These are phyloP conservation scores for Rotaria sp. DNA, from an alignment of 2,888 invertebrate species.

Conservation along the genomic window DNA sequence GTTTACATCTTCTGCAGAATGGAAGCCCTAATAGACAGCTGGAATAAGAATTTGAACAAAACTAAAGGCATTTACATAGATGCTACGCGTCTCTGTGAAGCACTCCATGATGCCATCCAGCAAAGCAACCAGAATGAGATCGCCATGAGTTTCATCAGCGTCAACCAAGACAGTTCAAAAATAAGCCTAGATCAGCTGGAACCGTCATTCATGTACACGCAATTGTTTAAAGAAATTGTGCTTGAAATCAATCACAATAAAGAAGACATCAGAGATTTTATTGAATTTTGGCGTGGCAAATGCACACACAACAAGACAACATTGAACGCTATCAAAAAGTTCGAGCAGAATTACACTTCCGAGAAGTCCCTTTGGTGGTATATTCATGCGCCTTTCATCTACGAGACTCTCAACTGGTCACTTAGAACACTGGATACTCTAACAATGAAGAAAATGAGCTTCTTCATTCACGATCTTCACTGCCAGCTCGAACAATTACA, in stretches of 20 bases:
- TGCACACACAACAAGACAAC: background rate
- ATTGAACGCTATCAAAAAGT: background rate
- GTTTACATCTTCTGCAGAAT: too few species aligned
- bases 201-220: background rate
- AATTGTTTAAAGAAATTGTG: background rate
- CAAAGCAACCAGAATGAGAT: background rate
- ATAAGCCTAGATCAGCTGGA: background rate
- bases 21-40: too few species aligned
- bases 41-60: too few species aligned
- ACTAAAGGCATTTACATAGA: too few species aligned
- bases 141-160: background rate
- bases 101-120: too few species aligned
- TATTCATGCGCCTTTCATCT: background rate
- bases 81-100: too few species aligned
- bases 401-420: background rate
- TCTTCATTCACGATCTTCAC: background rate
- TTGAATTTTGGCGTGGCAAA: background rate
- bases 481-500: background rate
- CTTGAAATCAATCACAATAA: background rate
- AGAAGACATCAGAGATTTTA: background rate
- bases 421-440: background rate
- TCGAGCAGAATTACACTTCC: background rate
- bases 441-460: background rate
- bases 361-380: background rate
- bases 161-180: too few species aligned